Percentiles rank a stretch among this genome's conserved stretches.
Conservation (phyloP, 2,113 vertebrate genomes). For the Ceyx cyanopectus region DNA sequence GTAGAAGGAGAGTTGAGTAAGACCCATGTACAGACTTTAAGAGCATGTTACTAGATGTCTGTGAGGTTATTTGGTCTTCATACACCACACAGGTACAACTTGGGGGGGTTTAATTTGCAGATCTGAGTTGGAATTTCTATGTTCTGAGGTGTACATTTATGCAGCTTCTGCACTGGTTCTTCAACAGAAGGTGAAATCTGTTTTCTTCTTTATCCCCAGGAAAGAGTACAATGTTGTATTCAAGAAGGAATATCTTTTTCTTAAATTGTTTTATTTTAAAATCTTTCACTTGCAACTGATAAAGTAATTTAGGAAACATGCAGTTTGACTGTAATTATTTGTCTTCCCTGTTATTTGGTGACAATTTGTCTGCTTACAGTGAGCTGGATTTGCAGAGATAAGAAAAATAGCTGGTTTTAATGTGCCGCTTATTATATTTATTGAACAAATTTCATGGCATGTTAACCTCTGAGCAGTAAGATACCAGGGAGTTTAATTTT, state of each 20-base stretch:
- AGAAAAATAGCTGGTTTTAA: not conserved
- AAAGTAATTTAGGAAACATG: not conserved
- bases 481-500: not conserved
- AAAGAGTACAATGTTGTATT: not conserved
- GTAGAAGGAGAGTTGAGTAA: not conserved
- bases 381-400: not conserved
- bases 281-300: not conserved
- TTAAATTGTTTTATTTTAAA: not conserved
- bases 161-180: not conserved
- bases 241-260: not conserved
- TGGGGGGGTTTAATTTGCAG: rapidly evolving
- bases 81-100: not conserved
- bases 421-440: not conserved
- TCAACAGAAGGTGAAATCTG: not conserved
- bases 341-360: not conserved
- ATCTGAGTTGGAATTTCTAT: not conserved
- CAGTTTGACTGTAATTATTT: not conserved
- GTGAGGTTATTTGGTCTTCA: not conserved
- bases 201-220: not conserved
- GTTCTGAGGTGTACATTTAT: not conserved
- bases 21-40: not conserved
- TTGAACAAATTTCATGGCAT: not conserved
- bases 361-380: not conserved
- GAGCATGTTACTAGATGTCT: not conserved
- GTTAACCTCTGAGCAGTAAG: not conserved